Base-by-base conservation (phyloP, 2,113 vertebrate species). In the Todiramphus chloris region DNA sequence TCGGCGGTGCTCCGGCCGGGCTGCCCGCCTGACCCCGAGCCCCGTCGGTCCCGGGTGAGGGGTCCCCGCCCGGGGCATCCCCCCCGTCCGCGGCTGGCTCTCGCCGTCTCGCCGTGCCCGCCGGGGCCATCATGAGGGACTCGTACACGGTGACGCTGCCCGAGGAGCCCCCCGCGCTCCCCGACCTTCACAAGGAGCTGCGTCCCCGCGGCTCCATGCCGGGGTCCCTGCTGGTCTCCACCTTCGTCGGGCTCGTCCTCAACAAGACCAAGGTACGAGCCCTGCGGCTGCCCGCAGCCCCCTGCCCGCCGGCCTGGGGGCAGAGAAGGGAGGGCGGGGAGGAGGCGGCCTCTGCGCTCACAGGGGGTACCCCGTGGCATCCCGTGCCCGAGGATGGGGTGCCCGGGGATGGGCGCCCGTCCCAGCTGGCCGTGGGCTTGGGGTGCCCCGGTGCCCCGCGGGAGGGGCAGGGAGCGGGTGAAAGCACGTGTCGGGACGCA, bases 221-320 rank as follows among this genome's bases (percentile, higher is more conserved):
- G 19, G 98, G 99, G 17, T 99, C 99, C 58, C 95, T 98, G 97
- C 98, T 99, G 97, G 98, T 99, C 85, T 99, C 99, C 84, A 98
- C 98, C 15, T 99, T 99, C 97, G 98, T 99, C 97, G 99, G 99
- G 83, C 98, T 99, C 59, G 98, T 99, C 94, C 98, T 99, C 98
- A 99, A 99, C 98, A 99, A 99, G 97, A 98, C 98, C 95, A 99
- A 99, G 99, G 99, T 99, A 98, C 80, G 98, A 96, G 91, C 84
- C 74, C 78, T 1, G 41, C 46, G 55, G 79, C 64, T 37, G 69
- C 55, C 87, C 14, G n/a, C 67, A 60, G 84, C 75, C 35, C 75
- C 75, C 56, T 43, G 15, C 53, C 73, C 68, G 24, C 16, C 4
- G 5, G n/a, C 9, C 2, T 7, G 66, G 50, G 51, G 74, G 11